Evolutionary conservation across 2,888 invertebrate species (phyloP).

Genomic region (Carcina quercana): DNA sequence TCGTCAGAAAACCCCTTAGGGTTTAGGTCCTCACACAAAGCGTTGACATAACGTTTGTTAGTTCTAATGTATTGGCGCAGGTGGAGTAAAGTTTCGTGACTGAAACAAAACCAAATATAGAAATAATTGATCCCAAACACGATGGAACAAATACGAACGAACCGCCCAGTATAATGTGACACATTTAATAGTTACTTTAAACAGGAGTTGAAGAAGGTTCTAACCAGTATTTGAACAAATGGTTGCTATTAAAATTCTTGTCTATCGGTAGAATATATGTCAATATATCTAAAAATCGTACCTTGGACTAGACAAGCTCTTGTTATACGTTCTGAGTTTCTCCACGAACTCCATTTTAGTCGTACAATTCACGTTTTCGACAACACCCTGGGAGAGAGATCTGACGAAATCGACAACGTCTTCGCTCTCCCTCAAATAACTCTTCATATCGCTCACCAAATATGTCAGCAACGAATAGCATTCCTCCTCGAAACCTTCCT

Average conservation of each 20-base stretch:
- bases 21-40: slow-evolving; percentile 69
- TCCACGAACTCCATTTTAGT: slow-evolving; percentile 33
- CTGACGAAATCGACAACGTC: slow-evolving; percentile 45
- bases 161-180: too few relatives aligned
- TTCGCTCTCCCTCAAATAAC: slow-evolving; percentile 56
- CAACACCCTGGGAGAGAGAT: slow-evolving; percentile 28
- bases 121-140: too few relatives aligned
- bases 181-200: too few relatives aligned
- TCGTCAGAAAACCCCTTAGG: slow-evolving; percentile 79
- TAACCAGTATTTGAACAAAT: too few relatives aligned
- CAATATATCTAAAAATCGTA: slow-evolving; percentile 22
- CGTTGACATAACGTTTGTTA: slow-evolving; percentile 67
- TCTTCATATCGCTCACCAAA: slow-evolving; percentile 66
- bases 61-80: slow-evolving; percentile 65
- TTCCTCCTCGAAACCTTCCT: slow-evolving; percentile 35
- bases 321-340: slow-evolving; percentile 36
- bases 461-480: slow-evolving; percentile 61
- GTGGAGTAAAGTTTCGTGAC: slow-evolving; percentile 69
- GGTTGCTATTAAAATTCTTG: slow-evolving; percentile 1
- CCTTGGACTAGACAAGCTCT: slow-evolving; percentile 46
- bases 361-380: slow-evolving; percentile 21
- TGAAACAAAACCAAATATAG: too few relatives aligned
- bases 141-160: too few relatives aligned
- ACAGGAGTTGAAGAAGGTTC: too few relatives aligned
- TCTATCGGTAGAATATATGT: too few relatives aligned